A percentile compares a stretch with the other conserved stretches of the same genome.
These are phyloP conservation scores for Drosophila rufa DNA, from an alignment of 1,140 invertebrate genomes.

Conservation along the genomic window DNA sequence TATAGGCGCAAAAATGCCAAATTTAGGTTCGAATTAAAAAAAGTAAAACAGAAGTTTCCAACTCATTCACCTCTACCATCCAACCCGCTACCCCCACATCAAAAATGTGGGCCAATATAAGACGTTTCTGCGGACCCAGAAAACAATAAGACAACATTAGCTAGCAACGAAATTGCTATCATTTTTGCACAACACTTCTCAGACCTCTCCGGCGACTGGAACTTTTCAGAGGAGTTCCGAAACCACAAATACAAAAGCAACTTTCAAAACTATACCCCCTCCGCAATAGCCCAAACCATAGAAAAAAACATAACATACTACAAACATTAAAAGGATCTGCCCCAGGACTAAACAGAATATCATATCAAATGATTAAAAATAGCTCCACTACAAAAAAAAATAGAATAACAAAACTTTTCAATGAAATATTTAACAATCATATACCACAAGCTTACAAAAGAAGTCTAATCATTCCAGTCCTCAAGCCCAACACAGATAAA, in stretches of 20 bases:
- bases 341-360: constrained; percentile 8
- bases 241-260: constrained; percentile 5
- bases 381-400: constrained; percentile 1
- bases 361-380: constrained; percentile 12
- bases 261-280: not conserved
- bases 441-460: constrained; percentile 19
- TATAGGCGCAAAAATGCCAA: constrained; percentile 17
- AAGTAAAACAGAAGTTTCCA: constrained; percentile 9
- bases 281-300: not conserved
- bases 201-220: not conserved
- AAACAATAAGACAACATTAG: not conserved
- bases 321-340: constrained; percentile 1
- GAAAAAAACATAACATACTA: not conserved
- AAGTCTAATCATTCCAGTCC: constrained; percentile 9
- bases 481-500: constrained; percentile 4
- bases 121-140: not conserved
- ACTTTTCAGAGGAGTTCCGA: constrained; percentile 11
- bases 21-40: constrained; percentile 15
- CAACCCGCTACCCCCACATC: not conserved
- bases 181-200: not conserved
- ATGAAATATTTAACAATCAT: constrained; percentile 17
- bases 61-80: constrained; percentile 11
- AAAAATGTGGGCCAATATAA: constrained; percentile 5
- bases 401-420: constrained; percentile 3
- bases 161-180: not conserved